These are phyloP conservation scores for Laothoe populi DNA, from an alignment of 2,888 invertebrate genomes.

Conservation along the genomic window DNA sequence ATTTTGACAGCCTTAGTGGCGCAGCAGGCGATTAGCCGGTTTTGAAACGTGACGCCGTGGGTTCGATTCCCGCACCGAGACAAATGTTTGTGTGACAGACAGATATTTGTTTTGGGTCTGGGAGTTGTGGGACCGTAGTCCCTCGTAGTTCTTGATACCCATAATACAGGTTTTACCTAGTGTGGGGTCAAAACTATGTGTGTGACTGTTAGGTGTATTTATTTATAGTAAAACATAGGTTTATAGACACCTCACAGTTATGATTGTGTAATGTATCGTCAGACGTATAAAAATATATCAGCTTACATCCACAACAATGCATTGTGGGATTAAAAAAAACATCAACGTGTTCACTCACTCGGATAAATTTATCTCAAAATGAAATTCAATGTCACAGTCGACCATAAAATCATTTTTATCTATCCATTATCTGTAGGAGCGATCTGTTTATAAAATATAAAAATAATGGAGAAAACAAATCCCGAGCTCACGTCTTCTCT, in stretches of 20 bases:
- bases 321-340: not conserved
- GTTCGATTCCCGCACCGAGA: too few relatives aligned
- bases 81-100: too few relatives aligned
- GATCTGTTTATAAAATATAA: constrained; percentile 46
- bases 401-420: constrained; percentile 42
- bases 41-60: too few relatives aligned
- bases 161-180: too few relatives aligned
- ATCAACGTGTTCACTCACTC: not conserved
- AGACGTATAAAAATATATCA: constrained; percentile 7
- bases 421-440: constrained; percentile 22
- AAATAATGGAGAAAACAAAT: constrained; percentile 50
- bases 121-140: too few relatives aligned
- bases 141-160: too few relatives aligned
- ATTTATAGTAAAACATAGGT: too few relatives aligned
- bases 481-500: constrained; percentile 44
- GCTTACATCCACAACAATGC: constrained; percentile 17
- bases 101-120: too few relatives aligned
- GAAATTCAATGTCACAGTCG: constrained; percentile 21
- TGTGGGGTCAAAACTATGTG: too few relatives aligned
- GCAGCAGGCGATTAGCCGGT: too few relatives aligned
- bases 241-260: not conserved
- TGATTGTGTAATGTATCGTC: not conserved
- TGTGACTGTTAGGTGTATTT: too few relatives aligned
- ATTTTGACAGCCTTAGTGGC: too few relatives aligned
- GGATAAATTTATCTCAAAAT: constrained; percentile 20